Evolutionary conservation across 1,140 invertebrate species (phyloP), one percentile per base, ranked within the genome.

Genomic region (Limonius californicus): DNA sequence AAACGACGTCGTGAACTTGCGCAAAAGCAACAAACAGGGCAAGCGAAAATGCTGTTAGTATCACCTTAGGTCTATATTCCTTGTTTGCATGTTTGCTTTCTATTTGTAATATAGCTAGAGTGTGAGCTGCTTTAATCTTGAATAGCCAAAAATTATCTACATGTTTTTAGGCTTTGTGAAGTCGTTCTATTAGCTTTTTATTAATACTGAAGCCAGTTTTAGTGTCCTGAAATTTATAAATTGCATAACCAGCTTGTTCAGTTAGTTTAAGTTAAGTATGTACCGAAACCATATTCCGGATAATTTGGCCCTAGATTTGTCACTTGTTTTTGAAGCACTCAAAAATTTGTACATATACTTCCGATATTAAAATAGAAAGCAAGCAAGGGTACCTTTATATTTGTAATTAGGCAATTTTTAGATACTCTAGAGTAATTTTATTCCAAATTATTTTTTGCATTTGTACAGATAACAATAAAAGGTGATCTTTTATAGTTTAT

Each of bases 41-140:
- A 82, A 80, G 71, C 83, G 82, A 75, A 80, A 79, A 76, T 83
- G 82, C 76, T 83, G 82, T 79, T 80, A 82, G 50, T 50, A 21
- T 50, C 19, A 6, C 3, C 3, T 27, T 27, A 27, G 23, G 23
- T 27, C 9, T 27, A 9, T 27, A 27, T 27, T 27, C 23, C 23
- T 27, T 4, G 27, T 11, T 16, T 19, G 16, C 19, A 18, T 12
- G 20, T 50, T 50, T 50, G 45, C 45, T 50, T 50, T 50, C 45
- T 50, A 50, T 50, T 50, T 50, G 7, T 18, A 18, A 50, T 50
- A 21, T 50, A 12, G n/a, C n/a, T 9, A 6, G 45, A 19, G 45
- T 2, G 12, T 45, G 42, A 15, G 42, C 14, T 45, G n/a, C n/a
- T n/a, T n/a, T n/a, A n/a, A n/a, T n/a, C n/a, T n/a, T n/a, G n/a